Percentiles rank a stretch among this genome's conserved stretches.
Evolutionary conservation across 2,113 vertebrate species (phyloP).

Genomic region (Delphinapterus leucas): DNA sequence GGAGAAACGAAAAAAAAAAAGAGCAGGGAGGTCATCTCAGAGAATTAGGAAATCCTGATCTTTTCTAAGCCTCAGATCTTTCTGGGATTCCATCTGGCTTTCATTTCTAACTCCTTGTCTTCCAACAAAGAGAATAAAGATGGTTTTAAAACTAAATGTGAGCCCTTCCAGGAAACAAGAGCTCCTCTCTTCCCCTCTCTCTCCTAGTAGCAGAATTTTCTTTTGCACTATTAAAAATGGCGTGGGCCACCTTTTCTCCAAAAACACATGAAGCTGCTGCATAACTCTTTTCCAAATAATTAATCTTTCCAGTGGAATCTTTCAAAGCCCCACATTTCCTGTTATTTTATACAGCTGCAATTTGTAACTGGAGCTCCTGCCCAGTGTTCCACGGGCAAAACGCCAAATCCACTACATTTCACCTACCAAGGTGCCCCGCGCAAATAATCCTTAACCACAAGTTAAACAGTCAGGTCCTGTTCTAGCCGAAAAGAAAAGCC

Average conservation of each 20-base stretch:
- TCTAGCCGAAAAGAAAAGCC: slow-evolving; percentile 64
- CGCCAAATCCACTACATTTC: slow-evolving; percentile 81
- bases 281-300: slow-evolving; percentile 85
- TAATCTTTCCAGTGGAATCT: slow-evolving; percentile 87
- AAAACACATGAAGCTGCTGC: slow-evolving; percentile 76
- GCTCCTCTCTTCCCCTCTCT: background rate
- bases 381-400: slow-evolving; percentile 74
- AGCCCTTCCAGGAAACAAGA: background rate
- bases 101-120: slow-evolving; percentile 57
- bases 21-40: slow-evolving; percentile 21
- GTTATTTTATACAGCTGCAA: slow-evolving; percentile 85
- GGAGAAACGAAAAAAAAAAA: background rate
- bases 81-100: slow-evolving; percentile 54
- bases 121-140: slow-evolving; percentile 52
- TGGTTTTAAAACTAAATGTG: background rate
- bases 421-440: slow-evolving; percentile 82
- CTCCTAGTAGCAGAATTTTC: slow-evolving; percentile 51
- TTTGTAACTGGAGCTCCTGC: slow-evolving; percentile 83
- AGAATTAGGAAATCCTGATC: slow-evolving; percentile 51
- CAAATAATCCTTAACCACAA: slow-evolving; percentile 82
- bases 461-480: slow-evolving; percentile 83
- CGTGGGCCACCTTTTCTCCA: slow-evolving; percentile 78
- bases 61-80: slow-evolving; percentile 57
- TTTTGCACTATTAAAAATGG: slow-evolving; percentile 74
- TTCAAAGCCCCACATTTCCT: slow-evolving; percentile 84